A percentile compares a stretch with the other conserved stretches of the same genome.
These are phyloP conservation scores for Pasiphila rectangulata DNA, from an alignment of 2,888 invertebrate species.

Conservation along the genomic window DNA sequence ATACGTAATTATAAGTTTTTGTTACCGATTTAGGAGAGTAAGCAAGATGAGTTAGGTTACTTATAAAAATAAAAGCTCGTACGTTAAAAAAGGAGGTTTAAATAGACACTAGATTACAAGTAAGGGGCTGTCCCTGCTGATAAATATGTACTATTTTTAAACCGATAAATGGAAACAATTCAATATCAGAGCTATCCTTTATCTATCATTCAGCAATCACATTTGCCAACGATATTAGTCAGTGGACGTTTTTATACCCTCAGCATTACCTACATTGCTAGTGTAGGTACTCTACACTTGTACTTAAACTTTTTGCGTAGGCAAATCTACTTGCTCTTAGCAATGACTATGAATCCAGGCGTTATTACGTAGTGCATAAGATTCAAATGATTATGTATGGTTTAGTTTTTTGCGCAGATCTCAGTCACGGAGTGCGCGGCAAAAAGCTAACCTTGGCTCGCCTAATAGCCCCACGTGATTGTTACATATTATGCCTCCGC, in stretches of 20 bases:
- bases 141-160: neutral
- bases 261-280: neutral
- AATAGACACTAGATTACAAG: neutral
- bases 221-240: no score
- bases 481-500: conserved; percentile 54
- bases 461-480: conserved; percentile 61
- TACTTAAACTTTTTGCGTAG: neutral
- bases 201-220: no score
- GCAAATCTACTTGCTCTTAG: neutral
- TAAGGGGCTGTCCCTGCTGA: neutral
- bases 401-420: conserved; percentile 18
- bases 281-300: neutral
- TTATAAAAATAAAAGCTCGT: no score
- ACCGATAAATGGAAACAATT: neutral
- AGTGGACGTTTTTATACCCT: neutral
- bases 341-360: neutral
- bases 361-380: conserved; percentile 14
- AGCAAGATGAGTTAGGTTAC: no score
- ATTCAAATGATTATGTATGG: conserved; percentile 4
- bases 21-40: no score
- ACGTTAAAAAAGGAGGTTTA: no score
- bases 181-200: neutral
- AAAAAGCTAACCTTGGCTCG: conserved; percentile 70
- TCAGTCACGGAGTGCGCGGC: conserved; percentile 61
- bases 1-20: no score